Evolutionary conservation across 2,113 vertebrate species (phyloP), one percentile per base, ranked within the genome.

Genomic region (Trinectes maculatus): DNA sequence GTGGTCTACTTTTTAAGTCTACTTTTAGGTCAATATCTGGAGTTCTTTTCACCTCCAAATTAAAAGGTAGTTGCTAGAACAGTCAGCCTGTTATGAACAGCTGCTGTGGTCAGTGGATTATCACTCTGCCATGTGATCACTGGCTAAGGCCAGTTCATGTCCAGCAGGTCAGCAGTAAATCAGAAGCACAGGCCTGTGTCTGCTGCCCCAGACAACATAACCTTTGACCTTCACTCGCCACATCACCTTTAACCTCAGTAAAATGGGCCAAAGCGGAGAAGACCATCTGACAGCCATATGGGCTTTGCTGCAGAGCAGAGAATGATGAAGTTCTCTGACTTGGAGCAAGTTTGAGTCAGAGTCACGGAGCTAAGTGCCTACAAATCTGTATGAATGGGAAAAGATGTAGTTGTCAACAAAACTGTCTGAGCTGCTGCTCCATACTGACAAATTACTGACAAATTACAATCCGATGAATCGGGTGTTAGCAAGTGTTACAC

Each of bases 121-220:
- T 37, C 68, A n/a, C 39, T 59, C 57, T 67, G 69, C 16, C n/a
- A 22, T 4, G 66, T 44, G 21, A 33, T 40, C 55, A 40, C 77
- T 67, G 53, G 40, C 39, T 6, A 39, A 76, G 58, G 48, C 67
- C 76, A 56, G 71, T 68, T 79, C 58, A 72, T 77, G 77, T 87
- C 74, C 81, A 85, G 71, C 71, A 51, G 83, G 79, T 84, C 79
- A 69, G 76, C 77, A 84, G 64, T 90, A 91, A 88, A 91, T 88
- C 83, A 86, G 77, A 9, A 49, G 25, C 58, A 12, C 61, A 21
- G 53, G 71, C 71, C 56, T 65, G 51, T 28, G 69, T 75, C 78
- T 79, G 77, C 80, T 60, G 56, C 57, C 68, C 59, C 69, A 77
- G 80, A 87, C 78, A 33, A n/a, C 77, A 52, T 26, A 25, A 86